Percentiles rank a stretch among this genome's conserved stretches.
Evolutionary conservation across 2,888 invertebrate genomes (phyloP).

Genomic region (Microchrysa polita): DNA sequence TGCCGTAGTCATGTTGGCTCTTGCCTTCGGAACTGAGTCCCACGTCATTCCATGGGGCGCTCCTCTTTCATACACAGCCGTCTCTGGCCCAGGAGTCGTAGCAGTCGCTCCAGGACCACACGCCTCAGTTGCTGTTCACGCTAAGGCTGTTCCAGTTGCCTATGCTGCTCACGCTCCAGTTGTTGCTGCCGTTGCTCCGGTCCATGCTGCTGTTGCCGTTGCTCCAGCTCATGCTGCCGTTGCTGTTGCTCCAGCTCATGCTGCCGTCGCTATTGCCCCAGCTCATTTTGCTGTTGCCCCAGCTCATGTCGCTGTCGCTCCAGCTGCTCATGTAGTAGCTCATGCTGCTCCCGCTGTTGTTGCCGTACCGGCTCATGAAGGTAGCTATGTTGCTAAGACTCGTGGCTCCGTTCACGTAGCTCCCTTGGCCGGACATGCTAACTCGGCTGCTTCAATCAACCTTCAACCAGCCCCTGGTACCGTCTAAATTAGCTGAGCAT

Average conservation of each 20-base stretch:
- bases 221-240: slow-evolving; percentile 23
- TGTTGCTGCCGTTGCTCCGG: slow-evolving; percentile 17
- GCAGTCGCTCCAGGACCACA: slow-evolving; percentile 30
- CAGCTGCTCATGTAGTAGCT: slow-evolving; percentile 3
- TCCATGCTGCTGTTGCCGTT: background rate
- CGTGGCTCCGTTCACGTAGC: slow-evolving; percentile 68
- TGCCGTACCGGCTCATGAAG: slow-evolving; percentile 49
- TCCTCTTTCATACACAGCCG: slow-evolving; percentile 52
- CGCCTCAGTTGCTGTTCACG: slow-evolving; percentile 36
- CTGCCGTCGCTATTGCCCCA: slow-evolving; percentile 8
- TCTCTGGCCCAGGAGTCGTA: slow-evolving; percentile 52
- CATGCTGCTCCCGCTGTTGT: slow-evolving; percentile 33
- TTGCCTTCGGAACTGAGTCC: slow-evolving; percentile 46
- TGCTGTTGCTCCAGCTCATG: slow-evolving; percentile 5
- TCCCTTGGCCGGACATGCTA: slow-evolving; percentile 67
- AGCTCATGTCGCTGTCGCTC: slow-evolving; percentile 13
- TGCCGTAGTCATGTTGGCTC: slow-evolving; percentile 47
- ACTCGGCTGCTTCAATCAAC: slow-evolving; percentile 65
- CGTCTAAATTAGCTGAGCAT: slow-evolving; percentile 33
- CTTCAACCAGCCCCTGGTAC: slow-evolving; percentile 69
- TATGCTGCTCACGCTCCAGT: background rate
- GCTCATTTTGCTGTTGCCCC: slow-evolving; percentile 1
- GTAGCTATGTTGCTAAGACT: slow-evolving; percentile 67
- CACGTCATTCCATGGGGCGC: slow-evolving; percentile 42
- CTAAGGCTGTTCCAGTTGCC: slow-evolving; percentile 51